Evolutionary conservation across 1,140 invertebrate species (phyloP).

Genomic region (Mya arenaria): DNA sequence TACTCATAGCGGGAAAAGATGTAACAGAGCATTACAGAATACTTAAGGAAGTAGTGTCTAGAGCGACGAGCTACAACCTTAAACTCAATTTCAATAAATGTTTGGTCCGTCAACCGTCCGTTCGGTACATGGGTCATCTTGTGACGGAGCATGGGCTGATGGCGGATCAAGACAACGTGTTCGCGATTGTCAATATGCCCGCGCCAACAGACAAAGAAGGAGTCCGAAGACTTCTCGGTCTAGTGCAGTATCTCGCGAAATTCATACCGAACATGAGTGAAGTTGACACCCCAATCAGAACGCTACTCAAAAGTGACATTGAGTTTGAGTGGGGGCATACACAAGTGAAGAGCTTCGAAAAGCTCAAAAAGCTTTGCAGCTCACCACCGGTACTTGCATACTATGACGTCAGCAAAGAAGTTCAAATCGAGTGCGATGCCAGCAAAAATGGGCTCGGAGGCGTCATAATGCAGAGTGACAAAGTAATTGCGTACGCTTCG

Average conservation of each 20-base stretch:
- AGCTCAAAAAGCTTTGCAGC: slow-evolving; percentile 36
- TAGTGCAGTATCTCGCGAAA: slow-evolving; percentile 60
- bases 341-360: slow-evolving; percentile 40
- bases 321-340: slow-evolving; percentile 43
- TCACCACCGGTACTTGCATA: slow-evolving; percentile 21
- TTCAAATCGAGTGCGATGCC: slow-evolving; percentile 37
- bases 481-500: slow-evolving; percentile 80
- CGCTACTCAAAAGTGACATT: slow-evolving; percentile 24
- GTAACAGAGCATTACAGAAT: slow-evolving; percentile 56
- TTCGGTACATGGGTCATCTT: slow-evolving; percentile 64
- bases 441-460: slow-evolving; percentile 20
- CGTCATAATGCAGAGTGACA: slow-evolving; percentile 62
- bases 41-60: slow-evolving; percentile 73
- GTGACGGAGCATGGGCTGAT: slow-evolving; percentile 76
- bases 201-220: slow-evolving; percentile 47
- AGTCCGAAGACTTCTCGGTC: slow-evolving; percentile 47
- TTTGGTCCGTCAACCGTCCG: slow-evolving; percentile 41
- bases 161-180: slow-evolving; percentile 76
- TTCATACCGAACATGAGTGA: slow-evolving; percentile 61
- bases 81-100: slow-evolving; percentile 60
- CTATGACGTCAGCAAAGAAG: slow-evolving; percentile 17
- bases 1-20: slow-evolving; percentile 38
- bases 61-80: slow-evolving; percentile 68
- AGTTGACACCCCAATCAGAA: slow-evolving; percentile 48
- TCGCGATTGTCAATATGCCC: slow-evolving; percentile 68